A percentile compares a stretch with the other conserved stretches of the same genome.
These are phyloP conservation scores for Cataglyphis altisquamis DNA, from an alignment of 2,888 invertebrate species.

Conservation along the genomic window DNA sequence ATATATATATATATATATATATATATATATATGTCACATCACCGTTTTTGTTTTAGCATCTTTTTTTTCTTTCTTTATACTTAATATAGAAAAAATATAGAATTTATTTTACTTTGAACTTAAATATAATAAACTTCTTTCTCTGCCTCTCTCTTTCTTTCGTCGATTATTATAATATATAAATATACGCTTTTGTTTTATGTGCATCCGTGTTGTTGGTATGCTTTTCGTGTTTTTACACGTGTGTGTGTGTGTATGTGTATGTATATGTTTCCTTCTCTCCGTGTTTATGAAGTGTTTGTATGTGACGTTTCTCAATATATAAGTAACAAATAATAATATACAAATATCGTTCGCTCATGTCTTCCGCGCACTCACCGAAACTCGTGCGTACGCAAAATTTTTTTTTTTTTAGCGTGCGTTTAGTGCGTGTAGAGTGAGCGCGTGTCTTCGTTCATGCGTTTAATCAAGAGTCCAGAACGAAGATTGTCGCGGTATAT, in stretches of 20 bases:
- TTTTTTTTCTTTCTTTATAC: slow-evolving; percentile 79
- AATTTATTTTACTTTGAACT: slow-evolving; percentile 85
- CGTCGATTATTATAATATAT: slow-evolving; percentile 74
- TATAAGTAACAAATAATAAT: slow-evolving; percentile 68
- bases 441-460: slow-evolving; percentile 43
- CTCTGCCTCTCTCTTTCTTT: slow-evolving; percentile 44
- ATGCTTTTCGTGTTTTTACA: slow-evolving; percentile 58
- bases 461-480: slow-evolving; percentile 74
- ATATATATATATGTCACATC: slow-evolving; percentile 62
- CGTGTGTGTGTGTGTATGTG: slow-evolving; percentile 26
- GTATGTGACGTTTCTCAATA: slow-evolving; percentile 49
- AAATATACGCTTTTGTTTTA: slow-evolving; percentile 65
- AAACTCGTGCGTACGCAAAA: slow-evolving; percentile 51
- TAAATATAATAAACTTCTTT: slow-evolving; percentile 82
- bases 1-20: slow-evolving; percentile 70
- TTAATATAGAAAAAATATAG: slow-evolving; percentile 86
- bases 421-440: slow-evolving; percentile 49
- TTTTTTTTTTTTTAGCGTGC: slow-evolving; percentile 53
- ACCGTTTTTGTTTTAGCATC: slow-evolving; percentile 73
- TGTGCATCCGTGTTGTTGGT: slow-evolving; percentile 46
- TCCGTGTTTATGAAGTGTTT: slow-evolving; percentile 37
- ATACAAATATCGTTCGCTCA: slow-evolving; percentile 57
- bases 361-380: slow-evolving; percentile 28
- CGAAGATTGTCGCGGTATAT: slow-evolving; percentile 65
- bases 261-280: background rate